Base-by-base conservation (phyloP, 2,113 vertebrate species). In the Fregata magnificens region DNA sequence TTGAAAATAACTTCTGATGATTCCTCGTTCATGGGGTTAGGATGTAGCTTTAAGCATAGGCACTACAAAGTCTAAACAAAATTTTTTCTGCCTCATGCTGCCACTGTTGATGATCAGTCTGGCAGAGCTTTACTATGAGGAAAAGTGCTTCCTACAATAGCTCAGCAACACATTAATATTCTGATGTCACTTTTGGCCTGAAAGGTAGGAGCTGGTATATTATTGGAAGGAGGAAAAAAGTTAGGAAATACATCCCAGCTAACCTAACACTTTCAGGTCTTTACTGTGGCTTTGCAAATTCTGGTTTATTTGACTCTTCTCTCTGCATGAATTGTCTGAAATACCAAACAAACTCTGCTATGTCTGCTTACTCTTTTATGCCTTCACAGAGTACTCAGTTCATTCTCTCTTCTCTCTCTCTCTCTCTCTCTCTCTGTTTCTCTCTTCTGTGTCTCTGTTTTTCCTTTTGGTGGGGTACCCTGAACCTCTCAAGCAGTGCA, bases 401-500 rank as follows among this genome's bases (percentile, higher is more conserved):
- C 93, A 17, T 86, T 95, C 85, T 95, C 24, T 91, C 25, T 49
- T 77, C 0, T 95, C 47, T 96, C 53, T 61, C 11, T 77, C 0
- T 95, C 47, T 96, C 53, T 61, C 11, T 44, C 65, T 89, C 16
- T 96, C 34, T 94, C 16, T 78, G 14, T 93, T 56, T 97, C 62
- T 93, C 28, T 95, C 40, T 53, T 72, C 16, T 89, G 29, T 82
- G 69, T 72, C 65, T 71, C 34, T 92, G 9, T 95, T 85, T 90
- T 76, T 94, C 58, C 91, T 86, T 92, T 83, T 95, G 89, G 6
- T 94, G 94, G 94, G 92, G 70, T 90, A 34, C 87, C 96, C 94
- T 82, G 94, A 97, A 62, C 94, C 61, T 98, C 93, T 87, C 95
- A 73, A 98, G 98, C 98, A 99, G 99, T 99, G 97, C 99, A 99